Evolutionary conservation across 2,888 invertebrate genomes (phyloP).

Genomic region (Yponomeuta cagnagella): DNA sequence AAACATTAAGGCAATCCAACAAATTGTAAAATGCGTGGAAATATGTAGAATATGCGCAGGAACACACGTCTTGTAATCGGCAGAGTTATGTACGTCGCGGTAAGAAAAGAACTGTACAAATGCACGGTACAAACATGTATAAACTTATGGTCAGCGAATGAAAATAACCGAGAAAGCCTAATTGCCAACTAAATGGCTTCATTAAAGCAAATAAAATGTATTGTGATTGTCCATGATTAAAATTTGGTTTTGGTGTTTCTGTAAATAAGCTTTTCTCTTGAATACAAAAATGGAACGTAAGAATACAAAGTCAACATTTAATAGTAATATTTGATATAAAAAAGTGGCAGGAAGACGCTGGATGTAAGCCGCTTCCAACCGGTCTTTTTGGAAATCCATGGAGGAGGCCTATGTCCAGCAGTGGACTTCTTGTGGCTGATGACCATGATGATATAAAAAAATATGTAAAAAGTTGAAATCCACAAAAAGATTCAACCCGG

Average conservation of each 20-base stretch:
- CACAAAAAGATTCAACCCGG: no score
- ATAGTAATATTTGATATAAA: no score
- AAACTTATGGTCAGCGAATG: constrained; percentile 7
- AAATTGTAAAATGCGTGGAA: neutral
- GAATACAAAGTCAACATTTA: neutral
- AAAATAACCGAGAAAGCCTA: constrained; percentile 8
- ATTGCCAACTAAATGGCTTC: constrained; percentile 14
- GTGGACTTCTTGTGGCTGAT: no score
- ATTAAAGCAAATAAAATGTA: constrained; percentile 14
- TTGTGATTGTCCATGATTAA: constrained; percentile 6
- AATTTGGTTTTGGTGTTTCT: neutral
- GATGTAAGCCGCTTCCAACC: no score
- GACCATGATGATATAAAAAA: no score
- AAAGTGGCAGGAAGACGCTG: no score
- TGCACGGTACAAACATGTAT: neutral
- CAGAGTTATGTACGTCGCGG: neutral
- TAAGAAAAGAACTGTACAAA: neutral
- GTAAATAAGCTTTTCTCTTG: neutral
- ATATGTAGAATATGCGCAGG: neutral
- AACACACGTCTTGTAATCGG: neutral
- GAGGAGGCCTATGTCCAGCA: no score
- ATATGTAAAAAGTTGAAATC: no score
- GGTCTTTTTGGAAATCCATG: no score
- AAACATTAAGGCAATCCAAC: neutral
- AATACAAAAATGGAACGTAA: neutral